Evolutionary conservation across 2,113 vertebrate genomes (phyloP).

Genomic region (Pongo pygmaeus): DNA sequence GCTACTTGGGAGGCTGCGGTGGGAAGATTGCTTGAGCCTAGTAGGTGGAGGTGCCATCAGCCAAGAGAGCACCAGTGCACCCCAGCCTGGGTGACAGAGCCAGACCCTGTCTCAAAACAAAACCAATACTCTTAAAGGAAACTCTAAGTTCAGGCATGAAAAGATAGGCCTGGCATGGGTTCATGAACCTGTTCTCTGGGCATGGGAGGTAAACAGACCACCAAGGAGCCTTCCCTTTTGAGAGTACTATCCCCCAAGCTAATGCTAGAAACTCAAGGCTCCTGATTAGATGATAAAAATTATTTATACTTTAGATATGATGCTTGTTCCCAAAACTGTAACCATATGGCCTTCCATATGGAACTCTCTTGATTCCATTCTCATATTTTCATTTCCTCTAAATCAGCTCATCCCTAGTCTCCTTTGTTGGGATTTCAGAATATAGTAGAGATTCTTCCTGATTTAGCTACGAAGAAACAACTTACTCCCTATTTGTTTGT

Average conservation of each 20-base stretch:
- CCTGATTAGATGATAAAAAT: neutral
- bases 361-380: neutral
- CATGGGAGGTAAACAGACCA: neutral
- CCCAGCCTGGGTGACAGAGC: too few relatives aligned
- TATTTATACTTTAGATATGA: neutral
- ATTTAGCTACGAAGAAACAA: neutral
- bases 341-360: too few relatives aligned
- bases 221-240: rapidly evolving
- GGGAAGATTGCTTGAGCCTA: too few relatives aligned
- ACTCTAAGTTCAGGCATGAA: neutral
- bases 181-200: neutral
- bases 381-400: neutral
- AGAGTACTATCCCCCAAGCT: neutral
- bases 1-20: too few relatives aligned
- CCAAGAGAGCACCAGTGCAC: too few relatives aligned
- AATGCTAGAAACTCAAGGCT: neutral
- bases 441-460: neutral
- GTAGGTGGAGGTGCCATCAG: too few relatives aligned
- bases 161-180: neutral
- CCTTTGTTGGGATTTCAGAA: neutral
- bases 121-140: constrained; percentile 5
- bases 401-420: neutral
- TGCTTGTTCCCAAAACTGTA: neutral
- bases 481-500: neutral
- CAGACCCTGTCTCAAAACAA: too few relatives aligned